Evolutionary conservation across 2,888 invertebrate species (phyloP).

Genomic region (Notodonta dromedarius): DNA sequence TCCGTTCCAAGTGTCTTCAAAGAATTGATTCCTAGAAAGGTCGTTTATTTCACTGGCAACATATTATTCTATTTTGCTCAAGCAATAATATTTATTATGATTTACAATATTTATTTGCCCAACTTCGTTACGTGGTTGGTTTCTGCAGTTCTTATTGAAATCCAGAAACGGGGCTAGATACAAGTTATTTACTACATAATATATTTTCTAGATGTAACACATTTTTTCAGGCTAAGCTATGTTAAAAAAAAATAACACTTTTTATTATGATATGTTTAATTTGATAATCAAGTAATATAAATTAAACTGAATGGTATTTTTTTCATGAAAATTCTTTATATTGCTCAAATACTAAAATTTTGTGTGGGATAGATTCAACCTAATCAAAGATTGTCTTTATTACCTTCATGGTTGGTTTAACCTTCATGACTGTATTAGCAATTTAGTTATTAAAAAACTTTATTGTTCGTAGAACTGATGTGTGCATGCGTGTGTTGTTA

Average conservation of each 20-base stretch:
- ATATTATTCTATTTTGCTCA: background rate
- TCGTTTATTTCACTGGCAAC: background rate
- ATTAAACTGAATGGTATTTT: too few relatives aligned
- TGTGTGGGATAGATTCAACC: background rate
- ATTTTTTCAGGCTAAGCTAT: too few relatives aligned
- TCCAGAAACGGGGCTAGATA: too few relatives aligned
- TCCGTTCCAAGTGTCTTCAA: background rate
- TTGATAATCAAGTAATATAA: too few relatives aligned
- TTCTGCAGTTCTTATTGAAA: too few relatives aligned
- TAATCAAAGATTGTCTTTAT: background rate
- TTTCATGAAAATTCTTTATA: background rate
- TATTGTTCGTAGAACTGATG: background rate
- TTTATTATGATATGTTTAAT: too few relatives aligned
- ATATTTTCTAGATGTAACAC: too few relatives aligned
- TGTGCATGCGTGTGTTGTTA: conserved; percentile 2
- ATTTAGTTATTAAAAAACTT: conserved; percentile 2
- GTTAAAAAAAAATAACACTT: too few relatives aligned
- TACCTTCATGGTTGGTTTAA: background rate
- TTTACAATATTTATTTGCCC: too few relatives aligned
- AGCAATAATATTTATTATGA: too few relatives aligned
- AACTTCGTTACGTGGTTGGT: too few relatives aligned
- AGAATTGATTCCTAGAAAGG: conserved; percentile 1
- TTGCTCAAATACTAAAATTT: background rate
- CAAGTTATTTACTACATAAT: too few relatives aligned
- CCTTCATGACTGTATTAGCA: conserved; percentile 1